Conservation (phyloP, 2,113 vertebrate species). For the Otolemur garnettii region DNA sequence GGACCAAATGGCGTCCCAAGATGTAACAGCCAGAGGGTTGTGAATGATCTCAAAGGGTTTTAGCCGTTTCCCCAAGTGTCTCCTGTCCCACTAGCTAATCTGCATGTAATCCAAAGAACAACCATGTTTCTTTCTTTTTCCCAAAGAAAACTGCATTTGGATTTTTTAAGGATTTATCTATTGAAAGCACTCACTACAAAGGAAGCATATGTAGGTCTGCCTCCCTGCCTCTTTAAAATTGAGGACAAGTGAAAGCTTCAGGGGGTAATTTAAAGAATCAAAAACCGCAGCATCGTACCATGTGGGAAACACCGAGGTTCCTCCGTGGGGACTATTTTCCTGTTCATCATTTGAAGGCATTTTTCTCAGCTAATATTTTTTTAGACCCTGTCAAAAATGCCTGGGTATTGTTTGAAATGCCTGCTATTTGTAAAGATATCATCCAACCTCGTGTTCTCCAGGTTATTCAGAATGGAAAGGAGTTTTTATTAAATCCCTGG, state of each 20-base stretch:
- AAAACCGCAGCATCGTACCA: neutral
- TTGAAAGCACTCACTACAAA: slow-evolving; percentile 6
- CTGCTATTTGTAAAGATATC: slow-evolving; percentile 41
- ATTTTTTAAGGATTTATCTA: slow-evolving; percentile 67
- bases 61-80: neutral
- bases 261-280: neutral
- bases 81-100: neutral
- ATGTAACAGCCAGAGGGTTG: neutral
- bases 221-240: neutral
- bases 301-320: neutral
- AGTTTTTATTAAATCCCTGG: slow-evolving; percentile 54
- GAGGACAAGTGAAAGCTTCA: slow-evolving; percentile 33
- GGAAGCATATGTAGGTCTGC: neutral
- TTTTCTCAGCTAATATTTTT: slow-evolving; percentile 69
- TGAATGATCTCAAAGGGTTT: neutral
- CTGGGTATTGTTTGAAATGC: slow-evolving; percentile 37
- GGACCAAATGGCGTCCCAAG: neutral
- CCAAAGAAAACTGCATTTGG: slow-evolving; percentile 47
- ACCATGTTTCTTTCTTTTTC: neutral
- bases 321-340: slow-evolving; percentile 64
- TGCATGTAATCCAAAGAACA: neutral
- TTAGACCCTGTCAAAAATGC: slow-evolving; percentile 33
- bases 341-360: slow-evolving; percentile 64
- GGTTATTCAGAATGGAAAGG: slow-evolving; percentile 54
- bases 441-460: slow-evolving; percentile 31